Evolutionary conservation across 2,797 vertebrate genomes (phyloP).

Genomic region (Acrossocheilus wenchowensis): DNA sequence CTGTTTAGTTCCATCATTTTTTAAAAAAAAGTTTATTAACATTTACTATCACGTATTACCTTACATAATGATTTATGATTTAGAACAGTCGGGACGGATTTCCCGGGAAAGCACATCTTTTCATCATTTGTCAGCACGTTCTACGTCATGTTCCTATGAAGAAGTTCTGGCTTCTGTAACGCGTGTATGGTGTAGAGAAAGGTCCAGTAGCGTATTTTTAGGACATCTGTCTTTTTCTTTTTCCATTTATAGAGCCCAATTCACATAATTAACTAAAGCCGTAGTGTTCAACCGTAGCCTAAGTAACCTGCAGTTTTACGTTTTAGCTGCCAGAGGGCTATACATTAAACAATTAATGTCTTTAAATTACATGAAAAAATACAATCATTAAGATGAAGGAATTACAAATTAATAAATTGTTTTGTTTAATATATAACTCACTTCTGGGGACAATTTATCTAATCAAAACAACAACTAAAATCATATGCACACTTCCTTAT

Average conservation of each 20-base stretch:
- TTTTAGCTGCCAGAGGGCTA: background rate
- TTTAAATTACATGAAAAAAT: background rate
- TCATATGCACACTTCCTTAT: background rate
- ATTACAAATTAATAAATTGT: background rate
- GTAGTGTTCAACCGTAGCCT: background rate
- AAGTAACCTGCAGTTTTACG: background rate
- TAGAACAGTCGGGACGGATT: background rate
- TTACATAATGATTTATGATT: background rate
- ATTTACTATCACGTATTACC: background rate
- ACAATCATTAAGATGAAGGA: background rate
- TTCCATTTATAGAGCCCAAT: background rate
- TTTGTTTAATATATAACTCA: background rate
- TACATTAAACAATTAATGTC: background rate
- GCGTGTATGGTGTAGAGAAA: background rate
- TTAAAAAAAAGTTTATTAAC: background rate
- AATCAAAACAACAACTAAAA: constrained; percentile 8
- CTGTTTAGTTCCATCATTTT: background rate
- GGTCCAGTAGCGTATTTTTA: background rate
- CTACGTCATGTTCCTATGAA: background rate
- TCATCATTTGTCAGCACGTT: background rate
- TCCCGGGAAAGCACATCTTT: background rate
- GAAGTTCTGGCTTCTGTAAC: background rate
- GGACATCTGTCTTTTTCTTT: background rate
- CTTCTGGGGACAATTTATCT: background rate
- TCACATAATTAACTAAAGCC: background rate